Percentiles rank a stretch among this genome's conserved stretches.
phyloP scores from a whole-genome alignment of 1,140 invertebrate species.

The Diorhabda elongata region DNA sequence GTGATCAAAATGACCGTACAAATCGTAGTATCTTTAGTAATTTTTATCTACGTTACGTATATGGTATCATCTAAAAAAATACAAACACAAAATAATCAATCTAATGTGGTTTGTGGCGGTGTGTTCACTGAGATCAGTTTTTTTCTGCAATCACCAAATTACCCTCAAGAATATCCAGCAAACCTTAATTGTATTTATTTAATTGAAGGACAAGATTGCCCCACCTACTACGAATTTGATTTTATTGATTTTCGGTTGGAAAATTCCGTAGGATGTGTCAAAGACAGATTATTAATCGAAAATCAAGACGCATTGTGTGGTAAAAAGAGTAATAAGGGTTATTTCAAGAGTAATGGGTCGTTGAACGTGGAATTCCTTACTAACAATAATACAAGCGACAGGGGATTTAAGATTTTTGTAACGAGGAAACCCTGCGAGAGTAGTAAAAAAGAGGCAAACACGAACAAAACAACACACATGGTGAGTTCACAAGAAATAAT shows the following conservation, averaged over 20 bases:
- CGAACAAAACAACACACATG: background rate
- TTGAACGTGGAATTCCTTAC: constrained; percentile 35
- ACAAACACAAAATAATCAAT: too few species aligned
- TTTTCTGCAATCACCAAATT: constrained; percentile 50
- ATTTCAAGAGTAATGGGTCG: constrained; percentile 48
- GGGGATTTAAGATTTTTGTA: constrained; percentile 54
- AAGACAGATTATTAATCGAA: constrained; percentile 51
- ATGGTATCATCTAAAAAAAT: too few species aligned
- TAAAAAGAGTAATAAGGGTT: constrained; percentile 47
- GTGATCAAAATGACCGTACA: too few species aligned
- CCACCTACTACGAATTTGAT: constrained; percentile 53
- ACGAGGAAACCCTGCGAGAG: constrained; percentile 37
- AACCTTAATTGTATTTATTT: constrained; percentile 51
- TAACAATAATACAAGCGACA: constrained; percentile 27
- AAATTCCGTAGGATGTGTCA: constrained; percentile 48
- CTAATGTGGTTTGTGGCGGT: constrained; percentile 30
- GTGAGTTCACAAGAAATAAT: background rate
- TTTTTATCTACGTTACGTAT: too few species aligned
- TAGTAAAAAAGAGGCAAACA: background rate
- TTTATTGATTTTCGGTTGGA: constrained; percentile 54
- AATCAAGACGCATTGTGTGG: constrained; percentile 50
- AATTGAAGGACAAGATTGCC: constrained; percentile 51
- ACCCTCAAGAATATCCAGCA: constrained; percentile 50
- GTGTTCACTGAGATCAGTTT: constrained; percentile 40
- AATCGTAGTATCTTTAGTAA: too few species aligned